Conservation (phyloP, 2,113 vertebrate species). For the Dunckerocampus dactyliophorus region DNA sequence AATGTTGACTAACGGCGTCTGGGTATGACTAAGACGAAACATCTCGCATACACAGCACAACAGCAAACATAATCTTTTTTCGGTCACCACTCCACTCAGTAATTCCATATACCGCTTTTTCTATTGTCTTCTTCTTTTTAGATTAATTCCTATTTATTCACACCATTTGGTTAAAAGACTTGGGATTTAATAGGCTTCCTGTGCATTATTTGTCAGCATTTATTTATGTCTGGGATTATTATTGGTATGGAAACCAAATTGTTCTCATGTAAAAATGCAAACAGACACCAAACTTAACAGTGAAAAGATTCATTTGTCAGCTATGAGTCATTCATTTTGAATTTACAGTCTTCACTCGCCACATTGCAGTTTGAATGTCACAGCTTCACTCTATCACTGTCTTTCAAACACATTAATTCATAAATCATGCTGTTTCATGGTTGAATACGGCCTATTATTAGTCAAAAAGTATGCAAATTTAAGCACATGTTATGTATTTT, state of each 20-base stretch:
- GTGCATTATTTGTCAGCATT: not conserved
- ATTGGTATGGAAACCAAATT: conserved; percentile 3
- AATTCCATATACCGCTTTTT: conserved; percentile 39
- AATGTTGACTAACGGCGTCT: conserved; percentile 38
- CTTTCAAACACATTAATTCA: no score
- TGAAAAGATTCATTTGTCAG: not conserved
- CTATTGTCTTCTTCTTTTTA: conserved; percentile 31
- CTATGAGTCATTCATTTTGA: not conserved
- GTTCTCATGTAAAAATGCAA: conserved; percentile 7
- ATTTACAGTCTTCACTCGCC: no score
- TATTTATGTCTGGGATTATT: conserved; percentile 1
- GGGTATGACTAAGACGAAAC: conserved; percentile 51
- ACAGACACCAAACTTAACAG: conserved; percentile 3
- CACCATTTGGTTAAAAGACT: conserved; percentile 14
- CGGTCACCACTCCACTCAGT: conserved; percentile 38
- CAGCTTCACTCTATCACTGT: no score
- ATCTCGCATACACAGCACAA: conserved; percentile 52
- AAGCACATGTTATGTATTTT: no score
- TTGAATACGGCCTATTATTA: no score
- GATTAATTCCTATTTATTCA: conserved; percentile 14
- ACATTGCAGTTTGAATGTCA: no score
- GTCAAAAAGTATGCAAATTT: no score
- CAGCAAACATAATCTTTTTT: conserved; percentile 33
- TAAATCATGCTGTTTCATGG: no score
- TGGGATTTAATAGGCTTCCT: conserved; percentile 6